Evolutionary conservation across 2,888 invertebrate species (phyloP).

Genomic region (Hirtodrosophila duncani): DNA sequence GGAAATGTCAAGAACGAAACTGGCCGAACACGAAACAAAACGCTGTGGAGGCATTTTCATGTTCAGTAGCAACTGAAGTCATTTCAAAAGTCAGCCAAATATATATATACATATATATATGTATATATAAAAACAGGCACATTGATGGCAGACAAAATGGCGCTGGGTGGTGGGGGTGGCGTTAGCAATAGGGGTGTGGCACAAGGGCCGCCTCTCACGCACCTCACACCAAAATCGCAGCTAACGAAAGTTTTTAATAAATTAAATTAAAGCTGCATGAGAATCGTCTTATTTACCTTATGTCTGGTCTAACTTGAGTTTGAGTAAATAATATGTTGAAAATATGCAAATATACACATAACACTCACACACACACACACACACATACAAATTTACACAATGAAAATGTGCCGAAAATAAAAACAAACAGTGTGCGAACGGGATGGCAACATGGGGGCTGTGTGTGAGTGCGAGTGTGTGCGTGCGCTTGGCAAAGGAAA

Average conservation of each 20-base stretch:
- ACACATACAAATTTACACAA: conserved; percentile 2
- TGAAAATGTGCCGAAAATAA: conserved; percentile 18
- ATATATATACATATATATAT: neutral
- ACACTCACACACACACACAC: conserved; percentile 11
- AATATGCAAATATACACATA: conserved; percentile 30
- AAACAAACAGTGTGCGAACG: conserved; percentile 23
- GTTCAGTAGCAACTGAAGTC: conserved; percentile 55
- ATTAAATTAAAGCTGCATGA: conserved; percentile 69
- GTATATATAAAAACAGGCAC: neutral
- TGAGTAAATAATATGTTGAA: conserved; percentile 39
- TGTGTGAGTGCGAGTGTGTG: conserved; percentile 29
- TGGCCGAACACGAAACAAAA: conserved; percentile 66
- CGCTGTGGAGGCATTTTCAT: conserved; percentile 56
- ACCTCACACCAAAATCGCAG: conserved; percentile 51
- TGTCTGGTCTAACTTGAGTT: conserved; percentile 14
- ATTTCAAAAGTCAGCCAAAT: conserved; percentile 29
- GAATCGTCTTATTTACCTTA: conserved; percentile 51
- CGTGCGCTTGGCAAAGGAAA: conserved; percentile 68
- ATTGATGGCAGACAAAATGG: neutral
- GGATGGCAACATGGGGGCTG: neutral
- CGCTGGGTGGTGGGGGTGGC: neutral
- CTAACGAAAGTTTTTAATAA: conserved; percentile 52
- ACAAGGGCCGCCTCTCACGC: conserved; percentile 44
- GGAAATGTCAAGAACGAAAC: conserved; percentile 71
- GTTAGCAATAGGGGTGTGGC: conserved; percentile 50